These are phyloP conservation scores for Petrosia ficiformis DNA, from an alignment of 37 sponge, comb jelly and placozoan species.

Conservation along the genomic window DNA sequence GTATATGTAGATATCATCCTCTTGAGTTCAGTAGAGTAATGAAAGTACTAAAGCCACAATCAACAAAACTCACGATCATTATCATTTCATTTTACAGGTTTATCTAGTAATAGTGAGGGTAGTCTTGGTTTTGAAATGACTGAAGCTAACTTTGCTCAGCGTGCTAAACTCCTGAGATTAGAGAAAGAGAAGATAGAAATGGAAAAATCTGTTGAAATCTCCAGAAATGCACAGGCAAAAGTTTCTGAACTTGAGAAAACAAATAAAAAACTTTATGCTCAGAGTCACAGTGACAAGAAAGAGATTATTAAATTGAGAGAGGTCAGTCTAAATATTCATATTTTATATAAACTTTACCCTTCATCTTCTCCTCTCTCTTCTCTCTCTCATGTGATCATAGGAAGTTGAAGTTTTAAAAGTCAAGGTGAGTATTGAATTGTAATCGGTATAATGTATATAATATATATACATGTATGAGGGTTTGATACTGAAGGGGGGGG, in stretches of 20 bases:
- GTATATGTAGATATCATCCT: no score
- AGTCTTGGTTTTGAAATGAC: conserved; percentile 70
- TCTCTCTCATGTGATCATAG: neutral
- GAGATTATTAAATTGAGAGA: conserved; percentile 82
- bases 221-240: conserved; percentile 74
- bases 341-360: neutral
- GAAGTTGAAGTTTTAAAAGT: conserved; percentile 9
- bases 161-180: conserved; percentile 77
- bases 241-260: conserved; percentile 66
- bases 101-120: conserved; percentile 28
- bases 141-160: conserved; percentile 67
- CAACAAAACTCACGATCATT: neutral
- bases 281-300: conserved; percentile 64
- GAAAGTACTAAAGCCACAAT: no score
- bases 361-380: neutral
- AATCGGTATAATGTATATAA: no score
- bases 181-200: conserved; percentile 78
- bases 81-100: neutral
- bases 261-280: conserved; percentile 64
- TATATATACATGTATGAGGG: neutral
- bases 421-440: neutral
- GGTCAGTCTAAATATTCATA: conserved; percentile 20
- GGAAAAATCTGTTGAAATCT: conserved; percentile 66
- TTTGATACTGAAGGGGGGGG: no score
- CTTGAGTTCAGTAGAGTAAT: no score